These are phyloP conservation scores for Morone saxatilis DNA, from an alignment of 2,113 vertebrate species.

Conservation along the genomic window DNA sequence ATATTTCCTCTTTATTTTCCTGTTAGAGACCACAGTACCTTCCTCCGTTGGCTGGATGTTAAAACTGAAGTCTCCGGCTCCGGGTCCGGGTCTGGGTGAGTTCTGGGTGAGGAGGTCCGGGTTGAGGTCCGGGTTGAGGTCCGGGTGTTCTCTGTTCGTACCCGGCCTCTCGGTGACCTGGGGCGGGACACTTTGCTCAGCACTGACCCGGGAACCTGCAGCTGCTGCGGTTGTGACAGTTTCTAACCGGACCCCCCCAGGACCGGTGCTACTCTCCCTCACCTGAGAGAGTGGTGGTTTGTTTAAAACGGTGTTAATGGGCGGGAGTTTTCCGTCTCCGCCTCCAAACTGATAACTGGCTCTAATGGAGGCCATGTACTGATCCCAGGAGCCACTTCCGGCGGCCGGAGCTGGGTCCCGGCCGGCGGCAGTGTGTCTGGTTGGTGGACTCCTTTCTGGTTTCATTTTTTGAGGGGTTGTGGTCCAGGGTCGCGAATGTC, in stretches of 20 bases:
- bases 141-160: not conserved
- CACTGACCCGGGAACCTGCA: no score
- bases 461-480: not conserved
- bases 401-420: not conserved
- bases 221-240: not conserved
- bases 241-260: not conserved
- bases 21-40: slow-evolving; percentile 13
- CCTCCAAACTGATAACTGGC: no score
- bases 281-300: not conserved
- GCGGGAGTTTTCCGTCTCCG: not conserved
- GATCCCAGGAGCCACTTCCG: no score
- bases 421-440: no score
- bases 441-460: not conserved
- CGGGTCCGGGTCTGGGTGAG: not conserved
- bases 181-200: not conserved
- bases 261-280: not conserved
- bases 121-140: not conserved
- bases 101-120: not conserved
- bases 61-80: not conserved
- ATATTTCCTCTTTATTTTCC: no score
- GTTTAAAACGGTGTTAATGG: not conserved
- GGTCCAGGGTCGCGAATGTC: not conserved
- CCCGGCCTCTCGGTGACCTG: not conserved
- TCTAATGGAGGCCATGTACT: not conserved
- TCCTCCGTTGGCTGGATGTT: slow-evolving; percentile 28